Evolutionary conservation across 2,113 vertebrate genomes (phyloP), one percentile per base, ranked within the genome.

Genomic region (Thalassoma bifasciatum): DNA sequence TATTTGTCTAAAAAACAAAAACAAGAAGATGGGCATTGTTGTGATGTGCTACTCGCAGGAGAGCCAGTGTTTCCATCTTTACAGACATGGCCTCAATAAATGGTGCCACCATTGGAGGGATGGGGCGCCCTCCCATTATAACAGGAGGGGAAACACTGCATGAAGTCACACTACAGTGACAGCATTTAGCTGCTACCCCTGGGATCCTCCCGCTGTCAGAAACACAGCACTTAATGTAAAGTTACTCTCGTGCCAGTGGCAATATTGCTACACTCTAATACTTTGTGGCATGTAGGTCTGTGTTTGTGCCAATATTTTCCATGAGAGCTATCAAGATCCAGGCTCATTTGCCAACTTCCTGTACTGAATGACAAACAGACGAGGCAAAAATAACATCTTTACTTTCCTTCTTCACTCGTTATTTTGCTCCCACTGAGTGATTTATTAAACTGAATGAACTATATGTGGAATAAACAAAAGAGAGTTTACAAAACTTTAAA

Each of bases 231-330:
- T 42, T 51, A 61, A 63, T 42, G 49, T 36, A 72, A 66, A 46
- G 40, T 61, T 51, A 61, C 58, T 56, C 19, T 75, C 36, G 54
- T 56, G 68, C 53, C 67, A 42, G 10, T 42, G 58, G 62, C 68
- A 44, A n/a, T 24, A 21, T 42, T 10, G 23, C 17, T 53, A 14
- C 56, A 58, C 30, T 17, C 37, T 54, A 38, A 78, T 52, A 42
- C 81, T 71, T 24, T 69, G 47, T 59, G 50, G 42, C 66, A 52
- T 46, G 21, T 8, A 22, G 47, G 26, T 16, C 38, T 57, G 7
- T 44, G 54, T 40, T 59, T 26, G 59, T 57, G 5, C n/a, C 60
- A 53, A 23, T 22, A 12, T 40, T 24, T n/a, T 49, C 38, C 51
- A 47, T 50, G 13, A 19, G 26, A 56, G 42, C 57, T 30, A 47